These are phyloP conservation scores for Petrosia ficiformis DNA, from an alignment of 37 sponge, comb jelly and placozoan genomes.

Conservation along the genomic window DNA sequence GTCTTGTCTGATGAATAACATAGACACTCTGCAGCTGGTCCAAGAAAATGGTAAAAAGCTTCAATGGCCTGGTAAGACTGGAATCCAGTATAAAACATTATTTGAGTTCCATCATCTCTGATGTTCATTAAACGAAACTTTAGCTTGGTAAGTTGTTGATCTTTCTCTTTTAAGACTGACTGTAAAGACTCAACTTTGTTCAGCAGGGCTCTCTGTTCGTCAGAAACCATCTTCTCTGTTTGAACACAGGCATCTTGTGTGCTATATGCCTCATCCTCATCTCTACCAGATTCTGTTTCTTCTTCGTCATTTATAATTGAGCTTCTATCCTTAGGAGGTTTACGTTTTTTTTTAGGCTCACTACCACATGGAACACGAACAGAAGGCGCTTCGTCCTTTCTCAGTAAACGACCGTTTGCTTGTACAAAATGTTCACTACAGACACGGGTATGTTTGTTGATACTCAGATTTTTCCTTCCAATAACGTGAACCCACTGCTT, in stretches of 20 bases:
- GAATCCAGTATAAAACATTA: conserved; percentile 48
- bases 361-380: no score
- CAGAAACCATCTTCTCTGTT: background rate
- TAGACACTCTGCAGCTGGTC: conserved; percentile 28
- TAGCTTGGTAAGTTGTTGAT: background rate
- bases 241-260: background rate
- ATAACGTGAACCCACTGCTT: conserved; percentile 36
- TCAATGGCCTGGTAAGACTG: conserved; percentile 8
- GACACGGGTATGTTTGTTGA: background rate
- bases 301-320: background rate
- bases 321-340: background rate
- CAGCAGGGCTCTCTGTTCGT: background rate
- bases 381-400: background rate
- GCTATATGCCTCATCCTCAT: no score
- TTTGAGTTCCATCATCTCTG: conserved; percentile 19
- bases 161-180: background rate
- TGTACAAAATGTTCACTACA: background rate
- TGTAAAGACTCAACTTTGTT: background rate
- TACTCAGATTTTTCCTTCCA: background rate
- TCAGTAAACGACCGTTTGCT: background rate
- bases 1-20: conserved; percentile 15
- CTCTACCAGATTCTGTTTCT: background rate
- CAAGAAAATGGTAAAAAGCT: conserved; percentile 20
- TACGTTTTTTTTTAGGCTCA: no score
- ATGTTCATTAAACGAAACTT: background rate